phyloP scores from a whole-genome alignment of 2,113 vertebrate species.

The Nothocercus julius region DNA sequence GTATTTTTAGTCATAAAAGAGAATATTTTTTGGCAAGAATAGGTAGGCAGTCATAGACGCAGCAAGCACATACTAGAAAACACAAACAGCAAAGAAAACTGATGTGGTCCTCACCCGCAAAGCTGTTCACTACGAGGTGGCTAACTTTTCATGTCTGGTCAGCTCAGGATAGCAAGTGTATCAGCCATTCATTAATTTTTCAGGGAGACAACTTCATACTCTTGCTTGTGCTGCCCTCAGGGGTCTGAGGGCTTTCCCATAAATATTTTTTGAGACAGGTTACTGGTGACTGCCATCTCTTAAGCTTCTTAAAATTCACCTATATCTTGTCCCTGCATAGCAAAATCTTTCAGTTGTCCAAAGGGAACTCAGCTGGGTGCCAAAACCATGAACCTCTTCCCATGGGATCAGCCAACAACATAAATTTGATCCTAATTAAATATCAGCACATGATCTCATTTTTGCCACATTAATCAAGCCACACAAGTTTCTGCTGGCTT shows the following conservation, averaged over 20 bases:
- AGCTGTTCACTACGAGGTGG: not conserved
- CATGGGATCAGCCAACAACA: not conserved
- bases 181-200: not conserved
- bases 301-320: not conserved
- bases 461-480: not conserved
- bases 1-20: not conserved
- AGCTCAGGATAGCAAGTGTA: not conserved
- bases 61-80: not conserved
- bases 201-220: not conserved
- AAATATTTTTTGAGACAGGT: not conserved
- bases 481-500: not conserved
- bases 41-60: not conserved
- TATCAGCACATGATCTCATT: not conserved
- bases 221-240: not conserved
- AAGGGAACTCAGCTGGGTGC: not conserved
- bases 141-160: not conserved
- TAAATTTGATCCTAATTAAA: not conserved
- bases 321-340: too few relatives aligned
- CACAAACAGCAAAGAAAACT: not conserved
- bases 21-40: not conserved
- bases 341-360: not conserved
- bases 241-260: not conserved
- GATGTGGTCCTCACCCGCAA: not conserved
- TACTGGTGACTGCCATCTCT: not conserved
- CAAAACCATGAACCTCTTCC: not conserved